Base-by-base conservation (phyloP, 2,888 invertebrate species). In the Corbicula japonica region DNA sequence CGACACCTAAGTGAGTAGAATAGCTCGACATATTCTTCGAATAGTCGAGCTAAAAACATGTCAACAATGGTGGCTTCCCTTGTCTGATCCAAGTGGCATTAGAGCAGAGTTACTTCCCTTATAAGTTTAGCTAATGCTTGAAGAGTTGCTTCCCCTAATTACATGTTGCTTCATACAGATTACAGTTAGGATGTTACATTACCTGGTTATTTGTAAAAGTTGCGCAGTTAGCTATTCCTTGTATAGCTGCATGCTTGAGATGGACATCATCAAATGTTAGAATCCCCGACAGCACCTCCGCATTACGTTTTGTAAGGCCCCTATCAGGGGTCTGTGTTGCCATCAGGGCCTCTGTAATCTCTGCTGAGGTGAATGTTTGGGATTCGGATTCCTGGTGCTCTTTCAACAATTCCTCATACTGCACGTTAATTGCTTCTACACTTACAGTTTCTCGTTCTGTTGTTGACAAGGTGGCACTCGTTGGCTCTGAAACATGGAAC, bases 151-250 rank as follows among this genome's bases (percentile, higher is more conserved):
- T n/a, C n/a, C n/a, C n/a, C n/a, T n/a, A n/a, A n/a, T n/a, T n/a
- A n/a, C 15, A 15, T 44, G 44, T 44, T 21, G 21, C 21, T n/a
- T n/a, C 2, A 5, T 44, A 50, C 26, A 52, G 30, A 12, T 0
- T 8, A 12, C 23, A 38, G 15, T 12, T 12, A 12, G 41, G 8
- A 38, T 38, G 41, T 12, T 12, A 38, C 41, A 21, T 76, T 68
- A 95, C 95, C 93, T 94, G 94, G 89, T 95, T 95, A 61, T 91
- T 91, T 48, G 94, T 93, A 86, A 95, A 95, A 15, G 94, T 94
- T 12, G 94, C 94, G 89, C 94, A 94, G 87, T 94, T 94, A 68
- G 94, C 94, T 65, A 95, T 93, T 41, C 94, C 94, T n/a, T 92
- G 93, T 38, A 95, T 89, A 15, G 94, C 94, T 78, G 94, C 93